These are phyloP conservation scores for Drosophila pectinifera DNA, from an alignment of 1,140 invertebrate species.

Conservation along the genomic window DNA sequence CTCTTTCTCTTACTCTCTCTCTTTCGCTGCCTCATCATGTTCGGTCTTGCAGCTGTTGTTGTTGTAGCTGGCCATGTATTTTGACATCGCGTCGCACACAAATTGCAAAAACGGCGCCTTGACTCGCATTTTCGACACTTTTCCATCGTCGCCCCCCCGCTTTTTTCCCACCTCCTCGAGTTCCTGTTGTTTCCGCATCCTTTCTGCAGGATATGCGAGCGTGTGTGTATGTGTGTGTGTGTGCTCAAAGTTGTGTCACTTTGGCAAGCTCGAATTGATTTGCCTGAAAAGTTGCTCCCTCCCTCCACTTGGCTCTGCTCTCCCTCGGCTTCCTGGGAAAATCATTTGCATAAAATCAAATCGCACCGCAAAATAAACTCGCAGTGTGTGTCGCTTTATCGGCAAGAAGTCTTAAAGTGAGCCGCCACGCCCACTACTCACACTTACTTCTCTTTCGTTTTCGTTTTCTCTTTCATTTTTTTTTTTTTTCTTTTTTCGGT, in stretches of 20 bases:
- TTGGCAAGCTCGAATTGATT: conserved; percentile 80
- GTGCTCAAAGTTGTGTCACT: conserved; percentile 59
- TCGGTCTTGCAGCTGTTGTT: conserved; percentile 19
- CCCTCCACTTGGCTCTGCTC: not conserved
- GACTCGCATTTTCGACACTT: conserved; percentile 64
- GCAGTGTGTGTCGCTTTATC: conserved; percentile 40
- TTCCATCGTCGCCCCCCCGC: conserved; percentile 23
- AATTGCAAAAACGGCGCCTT: conserved; percentile 76
- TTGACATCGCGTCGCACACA: conserved; percentile 68
- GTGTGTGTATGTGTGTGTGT: conserved; percentile 12
- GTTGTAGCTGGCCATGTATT: conserved; percentile 48
- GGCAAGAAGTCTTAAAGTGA: conserved; percentile 32
- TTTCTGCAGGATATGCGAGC: conserved; percentile 27
- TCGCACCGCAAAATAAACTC: conserved; percentile 77
- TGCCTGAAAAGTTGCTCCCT: conserved; percentile 66
- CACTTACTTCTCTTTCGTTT: conserved; percentile 2
- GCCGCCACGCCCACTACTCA: conserved; percentile 46
- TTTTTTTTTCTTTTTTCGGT: conserved; percentile 3
- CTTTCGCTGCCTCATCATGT: conserved; percentile 7
- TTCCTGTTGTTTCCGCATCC: conserved; percentile 37
- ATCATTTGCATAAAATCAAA: conserved; percentile 82
- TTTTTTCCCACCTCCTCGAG: too few relatives aligned
- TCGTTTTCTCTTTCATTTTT: not conserved
- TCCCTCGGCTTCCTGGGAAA: conserved; percentile 16
- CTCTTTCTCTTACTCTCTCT: conserved; percentile 3